phyloP scores from a whole-genome alignment of 2,113 vertebrate species.

The Menidia beryllina region DNA sequence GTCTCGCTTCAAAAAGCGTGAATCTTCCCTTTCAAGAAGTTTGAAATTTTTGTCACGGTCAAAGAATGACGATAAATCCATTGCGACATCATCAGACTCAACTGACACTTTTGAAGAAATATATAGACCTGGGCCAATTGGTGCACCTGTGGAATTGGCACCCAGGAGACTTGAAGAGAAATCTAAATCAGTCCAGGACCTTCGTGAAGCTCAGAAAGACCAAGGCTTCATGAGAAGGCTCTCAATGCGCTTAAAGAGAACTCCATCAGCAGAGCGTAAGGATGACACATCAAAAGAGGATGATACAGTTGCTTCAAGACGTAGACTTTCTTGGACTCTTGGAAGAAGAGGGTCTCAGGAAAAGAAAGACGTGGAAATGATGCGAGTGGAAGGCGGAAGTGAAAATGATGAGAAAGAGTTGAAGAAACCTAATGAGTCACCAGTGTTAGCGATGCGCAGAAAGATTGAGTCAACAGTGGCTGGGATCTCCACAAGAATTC shows the following conservation, averaged over 20 bases:
- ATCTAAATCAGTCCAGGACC: conserved; percentile 94
- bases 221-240: conserved; percentile 91
- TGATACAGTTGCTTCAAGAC: conserved; percentile 71
- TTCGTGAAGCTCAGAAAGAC: conserved; percentile 89
- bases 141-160: conserved; percentile 89
- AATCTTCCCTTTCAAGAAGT: conserved; percentile 90
- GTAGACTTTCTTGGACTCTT: conserved; percentile 86
- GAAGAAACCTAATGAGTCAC: conserved; percentile 84
- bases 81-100: conserved; percentile 39
- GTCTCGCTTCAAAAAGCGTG: conserved; percentile 92
- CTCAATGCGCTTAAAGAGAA: conserved; percentile 87
- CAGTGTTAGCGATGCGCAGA: conserved; percentile 87
- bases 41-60: conserved; percentile 89
- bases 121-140: conserved; percentile 89
- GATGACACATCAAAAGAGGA: conserved; percentile 84
- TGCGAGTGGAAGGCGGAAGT: conserved; percentile 74
- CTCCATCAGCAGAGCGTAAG: conserved; percentile 87
- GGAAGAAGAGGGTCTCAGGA: conserved; percentile 84
- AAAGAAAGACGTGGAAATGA: conserved; percentile 84
- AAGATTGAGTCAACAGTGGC: conserved; percentile 94
- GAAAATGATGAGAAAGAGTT: conserved; percentile 69
- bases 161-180: conserved; percentile 84
- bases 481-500: conserved; percentile 89
- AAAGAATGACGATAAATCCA: conserved; percentile 88
- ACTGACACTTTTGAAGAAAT: conserved; percentile 86